A percentile compares a stretch with the other conserved stretches of the same genome.
Evolutionary conservation across 2,888 invertebrate genomes (phyloP).

Genomic region (Philereme transversata): DNA sequence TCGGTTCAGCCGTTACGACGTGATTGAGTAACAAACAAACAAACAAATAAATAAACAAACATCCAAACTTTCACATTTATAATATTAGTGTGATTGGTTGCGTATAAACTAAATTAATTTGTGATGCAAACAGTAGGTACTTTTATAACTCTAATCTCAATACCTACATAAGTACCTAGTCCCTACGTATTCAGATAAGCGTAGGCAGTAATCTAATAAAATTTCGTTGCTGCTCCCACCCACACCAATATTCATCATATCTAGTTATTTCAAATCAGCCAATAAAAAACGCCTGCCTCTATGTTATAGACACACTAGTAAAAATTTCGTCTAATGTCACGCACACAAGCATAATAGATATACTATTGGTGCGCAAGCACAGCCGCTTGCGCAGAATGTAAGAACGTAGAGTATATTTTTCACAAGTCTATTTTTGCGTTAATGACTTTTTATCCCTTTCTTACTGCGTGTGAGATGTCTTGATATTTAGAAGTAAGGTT

Average conservation of each 20-base stretch:
- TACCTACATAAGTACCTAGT: neutral
- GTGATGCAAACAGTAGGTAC: too few relatives aligned
- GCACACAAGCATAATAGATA: constrained; percentile 46
- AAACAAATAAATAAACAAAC: too few relatives aligned
- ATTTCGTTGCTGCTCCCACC: constrained; percentile 11
- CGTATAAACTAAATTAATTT: neutral
- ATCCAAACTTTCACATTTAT: too few relatives aligned
- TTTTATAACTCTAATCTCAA: too few relatives aligned
- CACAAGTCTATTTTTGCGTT: constrained; percentile 78
- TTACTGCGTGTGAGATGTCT: constrained; percentile 43
- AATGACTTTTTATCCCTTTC: constrained; percentile 72
- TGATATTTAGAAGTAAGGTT: constrained; percentile 54
- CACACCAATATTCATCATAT: constrained; percentile 14
- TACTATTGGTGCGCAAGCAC: constrained; percentile 54
- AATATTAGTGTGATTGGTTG: too few relatives aligned
- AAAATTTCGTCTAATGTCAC: constrained; percentile 47
- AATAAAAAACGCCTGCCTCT: constrained; percentile 34
- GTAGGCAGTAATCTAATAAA: constrained; percentile 8
- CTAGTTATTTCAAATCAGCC: constrained; percentile 27
- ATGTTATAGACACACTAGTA: constrained; percentile 43
- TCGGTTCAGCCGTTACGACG: too few relatives aligned
- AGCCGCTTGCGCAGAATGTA: constrained; percentile 46
- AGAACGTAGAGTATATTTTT: constrained; percentile 70
- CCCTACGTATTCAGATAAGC: neutral
- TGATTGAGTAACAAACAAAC: too few relatives aligned